Evolutionary conservation across 2,888 invertebrate species (phyloP), one percentile per base, ranked within the genome.

Genomic region (Plebejus melissa): DNA sequence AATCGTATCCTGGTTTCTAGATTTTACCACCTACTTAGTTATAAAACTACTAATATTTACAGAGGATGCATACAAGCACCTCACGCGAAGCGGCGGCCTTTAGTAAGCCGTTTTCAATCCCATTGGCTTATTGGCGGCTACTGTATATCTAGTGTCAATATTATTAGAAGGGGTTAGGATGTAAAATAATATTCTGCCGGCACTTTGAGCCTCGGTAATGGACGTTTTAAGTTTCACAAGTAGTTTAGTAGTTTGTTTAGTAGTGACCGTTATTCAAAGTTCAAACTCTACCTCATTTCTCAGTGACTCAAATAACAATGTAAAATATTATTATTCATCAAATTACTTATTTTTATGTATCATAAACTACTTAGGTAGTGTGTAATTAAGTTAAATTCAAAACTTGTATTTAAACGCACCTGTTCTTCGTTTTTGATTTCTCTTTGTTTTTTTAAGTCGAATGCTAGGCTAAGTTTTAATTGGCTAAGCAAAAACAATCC

Each of bases 401-500:
- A 32, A 36, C 4, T 32, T 65, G 4, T 65, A 32, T 1, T 65
- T 9, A 65, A 13, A 32, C 13, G 32, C 4, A 13, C 3, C 16
- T 54, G 16, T 65, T 36, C 32, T 32, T 65, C 36, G 5, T 28
- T 36, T 36, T 65, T 65, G 1, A n/a, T 65, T 36, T 36, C 7
- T 13, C 2, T 36, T 22, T 65, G 2, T 36, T 65, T 65, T 65
- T 65, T 65, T 13, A 32, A 13, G 65, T 65, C 65, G 50, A 72
- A 11, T 32, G 28, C 72, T 54, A 50, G 28, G 50, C 32, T 72
- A 72, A 72, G 72, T 72, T 72, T 72, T 72, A 72, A 72, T 72
- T 72, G 72, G 72, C 72, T 50, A 72, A 72, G 72, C 72, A 72
- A 32, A 32, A 50, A 72, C 72, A 13, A 71, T 50, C 71, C 28